These are phyloP conservation scores for Tolypeutes matacus DNA, from an alignment of 2,797 vertebrate genomes.

Conservation along the genomic window DNA sequence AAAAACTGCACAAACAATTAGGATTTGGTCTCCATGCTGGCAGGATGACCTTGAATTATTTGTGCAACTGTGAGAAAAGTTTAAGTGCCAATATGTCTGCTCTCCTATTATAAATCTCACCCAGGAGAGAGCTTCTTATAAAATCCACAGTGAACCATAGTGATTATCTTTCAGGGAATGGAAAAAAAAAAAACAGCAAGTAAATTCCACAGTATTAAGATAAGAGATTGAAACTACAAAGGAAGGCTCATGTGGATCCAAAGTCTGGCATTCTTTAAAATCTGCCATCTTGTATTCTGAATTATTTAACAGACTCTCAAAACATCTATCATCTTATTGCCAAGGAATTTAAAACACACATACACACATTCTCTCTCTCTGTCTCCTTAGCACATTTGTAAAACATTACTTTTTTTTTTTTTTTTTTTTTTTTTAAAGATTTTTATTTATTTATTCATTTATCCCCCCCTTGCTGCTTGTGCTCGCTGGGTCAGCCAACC, in stretches of 20 bases:
- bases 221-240: conserved; percentile 47
- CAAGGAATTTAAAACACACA: conserved; percentile 56
- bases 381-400: not conserved
- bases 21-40: conserved; percentile 59
- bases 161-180: conserved; percentile 51
- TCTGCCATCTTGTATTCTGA: conserved; percentile 59
- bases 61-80: conserved; percentile 65
- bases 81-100: conserved; percentile 51
- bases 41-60: conserved; percentile 67
- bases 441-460: too few relatives aligned
- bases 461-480: too few relatives aligned
- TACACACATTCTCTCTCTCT: not conserved
- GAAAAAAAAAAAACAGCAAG: conserved; percentile 58
- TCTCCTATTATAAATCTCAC: conserved; percentile 52
- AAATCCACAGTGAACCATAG: conserved; percentile 27
- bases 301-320: conserved; percentile 69
- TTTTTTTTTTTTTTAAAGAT: too few relatives aligned
- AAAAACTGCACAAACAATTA: conserved; percentile 70
- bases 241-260: not conserved
- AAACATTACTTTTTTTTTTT: not conserved
- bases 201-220: conserved; percentile 52
- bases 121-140: conserved; percentile 51
- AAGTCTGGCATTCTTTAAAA: conserved; percentile 65
- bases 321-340: conserved; percentile 55
- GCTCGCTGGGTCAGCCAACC: too few relatives aligned